These are phyloP conservation scores for Alviniconcha strummeri DNA, from an alignment of 2,888 invertebrate species.

Conservation along the genomic window DNA sequence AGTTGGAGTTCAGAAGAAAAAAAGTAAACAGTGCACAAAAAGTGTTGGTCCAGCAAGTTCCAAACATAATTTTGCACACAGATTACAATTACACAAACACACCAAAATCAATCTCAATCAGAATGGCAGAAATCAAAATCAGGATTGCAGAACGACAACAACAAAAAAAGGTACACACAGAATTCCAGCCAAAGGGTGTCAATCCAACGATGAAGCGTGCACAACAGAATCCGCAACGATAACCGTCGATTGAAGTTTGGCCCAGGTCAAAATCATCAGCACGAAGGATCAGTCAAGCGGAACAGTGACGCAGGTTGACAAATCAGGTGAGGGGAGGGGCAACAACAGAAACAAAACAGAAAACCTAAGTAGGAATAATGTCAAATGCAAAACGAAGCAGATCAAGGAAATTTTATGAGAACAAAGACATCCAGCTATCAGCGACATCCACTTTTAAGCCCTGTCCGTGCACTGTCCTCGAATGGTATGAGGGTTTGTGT, in stretches of 20 bases:
- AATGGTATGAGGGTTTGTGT: no score
- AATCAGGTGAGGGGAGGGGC: not conserved
- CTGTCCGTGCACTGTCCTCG: no score
- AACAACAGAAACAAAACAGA: not conserved
- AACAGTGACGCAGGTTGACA: not conserved
- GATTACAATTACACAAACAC: not conserved
- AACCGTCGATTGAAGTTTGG: not conserved
- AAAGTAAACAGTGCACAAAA: not conserved
- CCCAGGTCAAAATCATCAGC: not conserved
- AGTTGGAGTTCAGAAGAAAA: not conserved
- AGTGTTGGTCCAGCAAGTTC: not conserved
- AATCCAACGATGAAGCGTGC: not conserved
- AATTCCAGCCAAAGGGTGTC: not conserved
- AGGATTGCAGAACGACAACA: not conserved
- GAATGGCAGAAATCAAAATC: not conserved
- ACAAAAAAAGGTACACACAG: not conserved
- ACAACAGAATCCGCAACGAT: not conserved
- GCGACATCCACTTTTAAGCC: no score
- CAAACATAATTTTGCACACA: not conserved
- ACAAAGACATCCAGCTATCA: no score
- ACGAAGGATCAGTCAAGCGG: not conserved
- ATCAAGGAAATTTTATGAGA: no score
- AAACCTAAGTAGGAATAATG: not conserved
- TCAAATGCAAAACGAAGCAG: not conserved
- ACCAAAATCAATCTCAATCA: not conserved